Conservation (phyloP, 1,140 invertebrate species). For the Drosophila pandora region DNA sequence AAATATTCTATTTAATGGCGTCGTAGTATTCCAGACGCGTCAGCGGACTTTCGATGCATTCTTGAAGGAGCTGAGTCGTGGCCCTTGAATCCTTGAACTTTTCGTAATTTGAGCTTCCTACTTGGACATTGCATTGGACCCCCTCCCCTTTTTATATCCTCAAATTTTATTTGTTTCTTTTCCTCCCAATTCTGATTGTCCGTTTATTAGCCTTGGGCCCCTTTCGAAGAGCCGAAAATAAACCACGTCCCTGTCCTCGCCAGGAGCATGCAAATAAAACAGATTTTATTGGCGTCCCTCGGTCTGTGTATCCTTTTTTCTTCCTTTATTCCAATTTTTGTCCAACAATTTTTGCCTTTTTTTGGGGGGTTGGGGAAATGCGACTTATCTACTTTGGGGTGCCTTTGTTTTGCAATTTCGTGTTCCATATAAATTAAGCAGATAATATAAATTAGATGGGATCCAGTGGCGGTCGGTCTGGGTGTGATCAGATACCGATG, state of each 20-base stretch:
- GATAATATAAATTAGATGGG: slow-evolving; percentile 71
- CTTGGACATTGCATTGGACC: slow-evolving; percentile 10
- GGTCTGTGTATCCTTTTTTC: slow-evolving; percentile 39
- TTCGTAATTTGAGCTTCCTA: not conserved
- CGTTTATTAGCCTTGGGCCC: slow-evolving; percentile 36
- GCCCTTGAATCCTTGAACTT: slow-evolving; percentile 13
- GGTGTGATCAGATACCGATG: slow-evolving; percentile 40
- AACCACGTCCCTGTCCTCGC: slow-evolving; percentile 51
- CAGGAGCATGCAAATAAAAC: slow-evolving; percentile 65
- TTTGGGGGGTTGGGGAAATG: not conserved
- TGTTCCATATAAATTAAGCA: slow-evolving; percentile 70
- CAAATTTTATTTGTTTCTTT: slow-evolving; percentile 22
- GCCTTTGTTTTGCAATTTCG: slow-evolving; percentile 50
- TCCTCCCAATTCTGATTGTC: slow-evolving; percentile 72
- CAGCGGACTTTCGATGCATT: slow-evolving; percentile 40
- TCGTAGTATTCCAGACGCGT: slow-evolving; percentile 65
- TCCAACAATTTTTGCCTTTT: slow-evolving; percentile 17
- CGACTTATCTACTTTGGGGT: slow-evolving; percentile 29
- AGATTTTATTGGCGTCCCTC: slow-evolving; percentile 69
- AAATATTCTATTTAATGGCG: slow-evolving; percentile 80
- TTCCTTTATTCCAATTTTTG: slow-evolving; percentile 58
- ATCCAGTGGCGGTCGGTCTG: slow-evolving; percentile 19
- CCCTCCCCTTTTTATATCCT: not conserved
- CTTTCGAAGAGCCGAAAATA: slow-evolving; percentile 7
- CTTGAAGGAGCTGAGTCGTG: slow-evolving; percentile 1